These are phyloP conservation scores for Volucella inanis DNA, from an alignment of 2,888 invertebrate genomes.

Conservation along the genomic window DNA sequence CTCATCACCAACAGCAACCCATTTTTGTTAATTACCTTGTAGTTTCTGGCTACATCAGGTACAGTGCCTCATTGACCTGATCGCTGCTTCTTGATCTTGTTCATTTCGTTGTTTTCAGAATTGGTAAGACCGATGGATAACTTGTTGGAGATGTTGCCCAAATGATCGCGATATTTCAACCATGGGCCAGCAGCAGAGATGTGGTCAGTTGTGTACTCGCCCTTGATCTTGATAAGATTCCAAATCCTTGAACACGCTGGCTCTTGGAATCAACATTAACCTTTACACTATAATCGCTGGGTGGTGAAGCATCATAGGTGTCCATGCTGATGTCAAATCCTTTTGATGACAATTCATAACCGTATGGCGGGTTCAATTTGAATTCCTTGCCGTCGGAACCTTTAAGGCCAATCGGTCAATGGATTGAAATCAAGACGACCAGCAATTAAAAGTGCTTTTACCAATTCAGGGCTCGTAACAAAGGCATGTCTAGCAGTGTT, in stretches of 20 bases:
- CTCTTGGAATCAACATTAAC: slow-evolving; percentile 95
- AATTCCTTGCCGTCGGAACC: slow-evolving; percentile 95
- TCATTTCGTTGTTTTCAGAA: too few relatives aligned
- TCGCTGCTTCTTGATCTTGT: too few relatives aligned
- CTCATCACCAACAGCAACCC: slow-evolving; percentile 95
- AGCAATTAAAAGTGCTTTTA: slow-evolving; percentile 96
- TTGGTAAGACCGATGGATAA: too few relatives aligned
- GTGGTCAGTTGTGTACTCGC: too few relatives aligned
- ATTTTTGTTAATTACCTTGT: slow-evolving; percentile 93
- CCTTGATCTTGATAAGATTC: slow-evolving; percentile 95
- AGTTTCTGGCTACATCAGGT: slow-evolving; percentile 96
- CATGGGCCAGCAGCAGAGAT: too few relatives aligned
- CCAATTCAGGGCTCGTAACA: slow-evolving; percentile 96
- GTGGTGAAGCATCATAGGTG: slow-evolving; percentile 95
- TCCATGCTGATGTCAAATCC: slow-evolving; percentile 99
- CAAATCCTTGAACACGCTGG: slow-evolving; percentile 94
- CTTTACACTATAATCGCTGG: slow-evolving; percentile 83
- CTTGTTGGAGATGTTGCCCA: too few relatives aligned
- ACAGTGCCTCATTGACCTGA: slow-evolving; percentile 95
- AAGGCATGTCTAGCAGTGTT: slow-evolving; percentile 99
- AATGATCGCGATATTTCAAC: too few relatives aligned
- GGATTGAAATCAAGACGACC: slow-evolving; percentile 97
- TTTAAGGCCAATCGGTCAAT: slow-evolving; percentile 91
- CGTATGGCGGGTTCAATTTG: slow-evolving; percentile 92
- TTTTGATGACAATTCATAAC: slow-evolving; percentile 94